Conservation (phyloP, 2,888 invertebrate genomes). For the Argyra leucocephala region DNA sequence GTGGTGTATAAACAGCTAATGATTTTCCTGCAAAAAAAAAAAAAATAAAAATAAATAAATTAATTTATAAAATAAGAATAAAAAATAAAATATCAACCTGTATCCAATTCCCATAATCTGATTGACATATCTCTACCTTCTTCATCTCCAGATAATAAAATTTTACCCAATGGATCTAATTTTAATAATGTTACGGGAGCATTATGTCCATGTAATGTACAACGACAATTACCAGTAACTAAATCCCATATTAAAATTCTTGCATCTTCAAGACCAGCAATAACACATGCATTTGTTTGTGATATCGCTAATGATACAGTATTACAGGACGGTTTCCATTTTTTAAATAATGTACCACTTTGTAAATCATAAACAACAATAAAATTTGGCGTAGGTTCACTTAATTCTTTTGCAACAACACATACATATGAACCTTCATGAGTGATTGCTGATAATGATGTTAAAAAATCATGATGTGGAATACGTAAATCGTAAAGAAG, state of each 20-base stretch:
- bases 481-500: constrained; percentile 78
- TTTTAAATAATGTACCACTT: constrained; percentile 82
- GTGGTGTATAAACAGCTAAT: constrained; percentile 70
- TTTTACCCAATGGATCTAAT: constrained; percentile 61
- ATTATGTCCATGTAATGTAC: constrained; percentile 67
- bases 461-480: constrained; percentile 80
- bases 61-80: neutral
- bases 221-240: constrained; percentile 71
- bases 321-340: constrained; percentile 79
- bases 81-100: constrained; percentile 47
- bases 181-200: constrained; percentile 65
- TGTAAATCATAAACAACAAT: constrained; percentile 84
- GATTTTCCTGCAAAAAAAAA: constrained; percentile 54
- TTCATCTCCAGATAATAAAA: constrained; percentile 65
- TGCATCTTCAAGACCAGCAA: constrained; percentile 73
- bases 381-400: constrained; percentile 75
- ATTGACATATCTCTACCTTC: constrained; percentile 64
- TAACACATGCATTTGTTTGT: constrained; percentile 70
- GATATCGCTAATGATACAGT: constrained; percentile 79
- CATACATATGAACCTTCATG: constrained; percentile 71
- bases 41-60: constrained; percentile 10
- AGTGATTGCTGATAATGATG: constrained; percentile 73
- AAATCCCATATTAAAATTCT: constrained; percentile 79
- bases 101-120: constrained; percentile 69
- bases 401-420: constrained; percentile 58